Base-by-base conservation (phyloP, 2,888 invertebrate genomes). In the Lycia hirtaria region DNA sequence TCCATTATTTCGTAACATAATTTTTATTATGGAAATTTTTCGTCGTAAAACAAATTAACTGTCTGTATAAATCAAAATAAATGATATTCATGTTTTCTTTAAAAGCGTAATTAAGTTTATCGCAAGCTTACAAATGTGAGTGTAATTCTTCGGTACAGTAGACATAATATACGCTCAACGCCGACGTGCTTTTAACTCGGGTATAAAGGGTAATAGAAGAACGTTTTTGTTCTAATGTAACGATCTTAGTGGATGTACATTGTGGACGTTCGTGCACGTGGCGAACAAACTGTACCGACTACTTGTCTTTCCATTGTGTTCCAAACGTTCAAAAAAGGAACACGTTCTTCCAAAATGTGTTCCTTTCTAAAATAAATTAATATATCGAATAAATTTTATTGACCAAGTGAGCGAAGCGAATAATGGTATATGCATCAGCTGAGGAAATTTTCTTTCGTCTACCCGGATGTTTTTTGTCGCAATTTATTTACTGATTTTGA, bases 131-230 rank as follows among this genome's bases (percentile, higher is more conserved):
- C 47, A 54, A 57, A 64, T 44, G 49, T 40, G n/a, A n/a, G n/a
- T 49, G 54, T 58, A 62, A 59, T 60, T 58, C 56, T 54, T 59
- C 56, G 54, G 50, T 56, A 56, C 56, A 44, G 33, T 57, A 33
- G 53, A 57, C 52, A 30, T 59, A 67, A 57, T 48, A 50, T 59
- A 41, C 37, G 56, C 47, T 47, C 24, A 43, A 54, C 49, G 55
- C 22, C 44, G 32, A 56, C 43, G 49, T 58, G 48, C 50, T 61
- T 64, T 60, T 53, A 63, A 61, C 44, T 64, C 32, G 58, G 58
- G 52, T 68, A 61, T 64, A 71, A 65, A 65, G 41, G 56, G 45
- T 45, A 38, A 54, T 41, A 47, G 32, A 44, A 45, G 44, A 30
- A 33, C 32, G 35, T 26, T 44, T 49, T 55, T 52, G 14, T 51